phyloP scores from a whole-genome alignment of 2,113 vertebrate genomes.

The Lepus americanus region DNA sequence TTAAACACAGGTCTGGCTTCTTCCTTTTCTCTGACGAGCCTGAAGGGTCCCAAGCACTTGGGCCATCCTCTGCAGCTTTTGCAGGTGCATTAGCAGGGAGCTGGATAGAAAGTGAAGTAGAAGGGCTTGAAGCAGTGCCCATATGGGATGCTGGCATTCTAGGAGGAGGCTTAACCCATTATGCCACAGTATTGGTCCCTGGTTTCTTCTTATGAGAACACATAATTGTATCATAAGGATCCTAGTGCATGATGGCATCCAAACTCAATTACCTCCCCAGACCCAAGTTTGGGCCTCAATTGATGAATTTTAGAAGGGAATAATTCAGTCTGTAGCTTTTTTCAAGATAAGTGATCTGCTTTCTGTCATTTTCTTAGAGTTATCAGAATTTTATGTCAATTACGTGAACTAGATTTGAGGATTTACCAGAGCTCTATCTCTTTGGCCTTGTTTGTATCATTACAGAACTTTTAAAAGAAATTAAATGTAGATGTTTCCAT shows the following conservation, averaged over 20 bases:
- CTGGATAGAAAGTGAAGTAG: too few relatives aligned
- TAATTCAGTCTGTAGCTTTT: neutral
- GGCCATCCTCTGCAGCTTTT: too few relatives aligned
- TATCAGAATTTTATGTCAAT: neutral
- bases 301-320: neutral
- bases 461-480: neutral
- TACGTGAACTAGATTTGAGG: neutral
- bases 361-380: neutral
- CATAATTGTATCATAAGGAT: too few relatives aligned
- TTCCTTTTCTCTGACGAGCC: too few relatives aligned
- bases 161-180: too few relatives aligned
- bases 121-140: too few relatives aligned
- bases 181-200: too few relatives aligned
- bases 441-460: neutral
- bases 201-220: too few relatives aligned
- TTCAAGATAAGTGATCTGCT: too few relatives aligned
- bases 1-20: neutral
- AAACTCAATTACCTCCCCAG: neutral
- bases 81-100: too few relatives aligned
- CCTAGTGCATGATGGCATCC: neutral
- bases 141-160: too few relatives aligned
- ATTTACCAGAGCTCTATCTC: neutral
- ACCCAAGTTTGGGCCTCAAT: neutral
- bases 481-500: neutral
- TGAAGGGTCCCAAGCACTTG: too few relatives aligned